Evolutionary conservation across 2,113 vertebrate species (phyloP).

Genomic region (Elgaria multicarinata): DNA sequence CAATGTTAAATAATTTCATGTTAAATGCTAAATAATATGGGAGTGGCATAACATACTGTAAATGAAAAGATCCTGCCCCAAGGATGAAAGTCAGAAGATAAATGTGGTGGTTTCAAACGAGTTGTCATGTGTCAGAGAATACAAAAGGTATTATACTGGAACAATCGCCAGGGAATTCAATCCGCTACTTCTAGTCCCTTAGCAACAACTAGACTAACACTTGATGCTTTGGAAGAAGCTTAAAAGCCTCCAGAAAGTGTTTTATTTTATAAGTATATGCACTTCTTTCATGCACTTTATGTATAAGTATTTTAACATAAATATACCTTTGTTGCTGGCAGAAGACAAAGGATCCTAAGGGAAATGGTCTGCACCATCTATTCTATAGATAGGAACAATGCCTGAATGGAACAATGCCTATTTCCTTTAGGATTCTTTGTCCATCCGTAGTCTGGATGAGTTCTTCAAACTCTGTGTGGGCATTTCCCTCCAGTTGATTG

Average conservation of each 20-base stretch:
- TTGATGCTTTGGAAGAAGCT: constrained; percentile 12
- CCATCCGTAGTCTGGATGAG: not conserved
- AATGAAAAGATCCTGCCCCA: not conserved
- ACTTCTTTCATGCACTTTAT: constrained; percentile 5
- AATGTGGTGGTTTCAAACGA: not conserved
- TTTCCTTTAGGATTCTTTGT: no score
- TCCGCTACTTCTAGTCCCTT: not conserved
- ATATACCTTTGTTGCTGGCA: not conserved
- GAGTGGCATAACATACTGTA: not conserved
- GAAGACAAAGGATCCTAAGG: not conserved
- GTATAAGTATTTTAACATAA: not conserved
- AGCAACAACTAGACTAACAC: not conserved
- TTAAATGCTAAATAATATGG: not conserved
- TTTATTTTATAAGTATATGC: not conserved
- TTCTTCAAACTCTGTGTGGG: not conserved
- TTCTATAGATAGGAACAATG: no score
- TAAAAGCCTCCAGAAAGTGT: not conserved
- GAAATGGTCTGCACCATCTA: not conserved
- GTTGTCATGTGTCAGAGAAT: not conserved
- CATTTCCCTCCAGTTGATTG: no score
- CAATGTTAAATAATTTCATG: not conserved
- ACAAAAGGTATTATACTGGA: not conserved
- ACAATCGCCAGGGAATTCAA: constrained; percentile 2
- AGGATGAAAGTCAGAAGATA: not conserved
- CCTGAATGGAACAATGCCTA: no score